Evolutionary conservation across 2,797 vertebrate species (phyloP).

Genomic region (Diceros bicornis): DNA sequence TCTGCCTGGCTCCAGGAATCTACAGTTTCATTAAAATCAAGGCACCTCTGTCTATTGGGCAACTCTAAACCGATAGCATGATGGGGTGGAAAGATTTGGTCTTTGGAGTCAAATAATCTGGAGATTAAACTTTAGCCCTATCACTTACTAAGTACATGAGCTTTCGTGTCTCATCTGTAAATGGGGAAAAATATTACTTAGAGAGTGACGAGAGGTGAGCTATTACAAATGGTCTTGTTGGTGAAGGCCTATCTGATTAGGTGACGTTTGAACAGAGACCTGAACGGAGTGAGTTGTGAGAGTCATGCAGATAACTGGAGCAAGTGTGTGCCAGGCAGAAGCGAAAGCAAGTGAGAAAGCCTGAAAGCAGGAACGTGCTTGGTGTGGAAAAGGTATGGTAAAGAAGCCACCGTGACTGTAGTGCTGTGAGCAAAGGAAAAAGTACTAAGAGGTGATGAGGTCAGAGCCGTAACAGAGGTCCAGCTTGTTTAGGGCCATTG

Average conservation of each 20-base stretch:
- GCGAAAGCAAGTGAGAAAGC: neutral
- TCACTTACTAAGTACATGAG: neutral
- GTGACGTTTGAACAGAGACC: slow-evolving; percentile 9
- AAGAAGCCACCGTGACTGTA: neutral
- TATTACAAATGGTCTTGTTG: neutral
- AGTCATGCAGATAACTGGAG: neutral
- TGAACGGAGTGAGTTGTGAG: neutral
- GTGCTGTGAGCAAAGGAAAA: neutral
- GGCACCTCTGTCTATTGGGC: neutral
- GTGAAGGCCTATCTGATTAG: neutral
- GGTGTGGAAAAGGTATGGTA: neutral
- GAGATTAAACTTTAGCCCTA: no score
- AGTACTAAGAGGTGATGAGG: neutral
- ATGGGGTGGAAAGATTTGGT: neutral
- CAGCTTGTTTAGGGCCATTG: neutral
- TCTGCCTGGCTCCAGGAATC: neutral
- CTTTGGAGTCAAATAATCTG: neutral
- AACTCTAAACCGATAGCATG: neutral
- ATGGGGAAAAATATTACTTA: neutral
- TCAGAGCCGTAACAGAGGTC: neutral
- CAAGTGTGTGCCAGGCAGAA: neutral
- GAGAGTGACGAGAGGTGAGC: neutral
- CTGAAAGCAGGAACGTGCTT: neutral
- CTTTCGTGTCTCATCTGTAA: neutral
- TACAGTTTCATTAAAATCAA: neutral